Evolutionary conservation across 2,797 vertebrate species (phyloP), one percentile per base, ranked within the genome.

Genomic region (Enteromius thamalakanensis): DNA sequence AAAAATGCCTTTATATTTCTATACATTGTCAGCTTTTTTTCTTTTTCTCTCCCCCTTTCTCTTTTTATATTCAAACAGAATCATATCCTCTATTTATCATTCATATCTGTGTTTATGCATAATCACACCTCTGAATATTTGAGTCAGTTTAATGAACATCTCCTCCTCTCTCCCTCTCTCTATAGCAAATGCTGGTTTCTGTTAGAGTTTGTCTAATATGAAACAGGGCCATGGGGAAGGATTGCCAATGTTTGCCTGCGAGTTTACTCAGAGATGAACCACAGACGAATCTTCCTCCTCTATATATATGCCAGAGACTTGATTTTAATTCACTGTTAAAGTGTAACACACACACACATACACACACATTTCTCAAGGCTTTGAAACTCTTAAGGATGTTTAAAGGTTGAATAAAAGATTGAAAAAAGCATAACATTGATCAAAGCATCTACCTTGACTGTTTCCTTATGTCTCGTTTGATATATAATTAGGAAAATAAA

Each of bases 181-280:
- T 86, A 26, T 91, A 90, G 85, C 87, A 89, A 92, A 88, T 89
- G 88, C 80, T 71, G 82, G 91, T 90, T 89, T 92, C 82, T 90
- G 89, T 88, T 88, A 89, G 80, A 91, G 85, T 92, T 95, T 93
- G 88, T 83, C 90, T 93, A 91, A 92, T 91, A 93, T 93, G 89
- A 91, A 90, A 81, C 77, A 80, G 87, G 89, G 87, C 92, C 89
- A 90, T 83, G 88, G 86, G 89, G 88, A 78, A 87, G 92, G 91
- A 84, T 91, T 93, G 90, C 87, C 90, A 90, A 89, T 91, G 90
- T 94, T 96, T 95, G 91, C 88, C 87, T 88, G 89, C 62, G 87
- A 86, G 92, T 94, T 93, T 94, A 87, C 90, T 90, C 91, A 90
- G 92, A 87, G 87, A 90, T 92, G 88, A 86, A 89, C 86, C 86